Percentiles rank a stretch among this genome's conserved stretches.
Evolutionary conservation across 2,113 vertebrate species (phyloP).

Genomic region (Varanus salvator): DNA sequence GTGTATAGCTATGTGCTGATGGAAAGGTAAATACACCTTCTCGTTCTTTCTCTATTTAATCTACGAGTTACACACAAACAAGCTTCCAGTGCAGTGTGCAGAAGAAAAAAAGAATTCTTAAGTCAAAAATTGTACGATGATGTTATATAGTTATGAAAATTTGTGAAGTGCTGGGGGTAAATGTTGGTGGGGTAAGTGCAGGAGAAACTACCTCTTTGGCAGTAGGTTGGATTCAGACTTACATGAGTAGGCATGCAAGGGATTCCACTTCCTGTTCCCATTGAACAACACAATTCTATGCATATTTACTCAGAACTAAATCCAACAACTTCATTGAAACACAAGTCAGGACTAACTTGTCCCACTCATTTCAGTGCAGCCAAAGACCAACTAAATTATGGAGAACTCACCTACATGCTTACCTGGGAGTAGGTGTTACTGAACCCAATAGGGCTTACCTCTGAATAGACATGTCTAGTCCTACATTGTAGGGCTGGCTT

Average conservation of each 20-base stretch:
- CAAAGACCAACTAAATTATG: not conserved
- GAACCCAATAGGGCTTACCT: not conserved
- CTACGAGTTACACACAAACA: not conserved
- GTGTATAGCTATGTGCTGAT: not conserved
- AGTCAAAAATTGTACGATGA: not conserved
- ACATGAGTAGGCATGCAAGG: not conserved
- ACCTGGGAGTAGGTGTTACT: not conserved
- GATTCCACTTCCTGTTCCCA: not conserved
- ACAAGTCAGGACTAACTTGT: not conserved
- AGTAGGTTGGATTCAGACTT: not conserved
- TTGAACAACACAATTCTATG: not conserved
- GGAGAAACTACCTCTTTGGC: too few species aligned
- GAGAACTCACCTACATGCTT: not conserved
- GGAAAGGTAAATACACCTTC: not conserved
- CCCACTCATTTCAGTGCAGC: not conserved
- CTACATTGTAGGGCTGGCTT: not conserved
- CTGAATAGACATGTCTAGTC: not conserved
- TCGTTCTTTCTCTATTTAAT: not conserved
- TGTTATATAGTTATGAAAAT: not conserved
- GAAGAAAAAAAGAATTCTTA: not conserved
- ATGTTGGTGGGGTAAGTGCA: too few species aligned
- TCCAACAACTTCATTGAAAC: too few species aligned
- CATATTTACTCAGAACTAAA: not conserved
- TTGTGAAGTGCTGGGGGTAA: not conserved
- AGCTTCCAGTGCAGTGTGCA: not conserved